These are phyloP conservation scores for Oryctolagus cuniculus DNA, from an alignment of 2,113 vertebrate genomes.

Conservation along the genomic window DNA sequence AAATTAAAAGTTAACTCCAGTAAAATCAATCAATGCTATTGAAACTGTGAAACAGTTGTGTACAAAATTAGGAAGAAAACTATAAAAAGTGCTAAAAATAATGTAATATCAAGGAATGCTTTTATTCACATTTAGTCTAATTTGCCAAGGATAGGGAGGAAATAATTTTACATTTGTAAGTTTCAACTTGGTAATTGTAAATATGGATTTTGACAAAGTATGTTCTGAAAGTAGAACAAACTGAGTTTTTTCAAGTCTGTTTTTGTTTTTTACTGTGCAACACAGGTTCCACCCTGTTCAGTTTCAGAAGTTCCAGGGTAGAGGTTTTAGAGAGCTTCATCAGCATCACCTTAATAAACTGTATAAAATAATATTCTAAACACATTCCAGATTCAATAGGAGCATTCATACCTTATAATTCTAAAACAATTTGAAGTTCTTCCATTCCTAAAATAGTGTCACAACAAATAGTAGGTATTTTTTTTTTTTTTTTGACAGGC, in stretches of 20 bases:
- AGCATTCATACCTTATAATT: slow-evolving; percentile 2
- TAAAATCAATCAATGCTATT: neutral
- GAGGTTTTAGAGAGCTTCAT: neutral
- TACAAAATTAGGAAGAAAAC: neutral
- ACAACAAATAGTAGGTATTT: neutral
- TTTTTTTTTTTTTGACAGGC: no score
- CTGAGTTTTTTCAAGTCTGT: slow-evolving; percentile 37
- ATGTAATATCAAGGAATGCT: neutral
- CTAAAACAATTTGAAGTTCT: neutral
- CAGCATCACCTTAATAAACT: neutral
- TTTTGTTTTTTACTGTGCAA: slow-evolving; percentile 6
- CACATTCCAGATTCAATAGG: neutral
- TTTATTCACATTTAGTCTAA: slow-evolving; percentile 28
- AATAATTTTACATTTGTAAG: slow-evolving; percentile 22
- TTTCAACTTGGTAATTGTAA: slow-evolving; percentile 34
- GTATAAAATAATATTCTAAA: neutral
- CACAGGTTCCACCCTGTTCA: neutral
- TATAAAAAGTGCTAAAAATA: neutral
- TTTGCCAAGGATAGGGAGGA: slow-evolving; percentile 30
- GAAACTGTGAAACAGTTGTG: neutral
- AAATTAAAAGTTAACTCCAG: slow-evolving; percentile 36
- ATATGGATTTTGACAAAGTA: slow-evolving; percentile 45
- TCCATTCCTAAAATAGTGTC: neutral
- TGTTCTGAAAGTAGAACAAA: slow-evolving; percentile 28
- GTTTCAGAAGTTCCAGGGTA: neutral